Percentiles rank a stretch among this genome's conserved stretches.
These are phyloP conservation scores for Tipula confusa DNA, from an alignment of 2,888 invertebrate genomes.

Conservation along the genomic window DNA sequence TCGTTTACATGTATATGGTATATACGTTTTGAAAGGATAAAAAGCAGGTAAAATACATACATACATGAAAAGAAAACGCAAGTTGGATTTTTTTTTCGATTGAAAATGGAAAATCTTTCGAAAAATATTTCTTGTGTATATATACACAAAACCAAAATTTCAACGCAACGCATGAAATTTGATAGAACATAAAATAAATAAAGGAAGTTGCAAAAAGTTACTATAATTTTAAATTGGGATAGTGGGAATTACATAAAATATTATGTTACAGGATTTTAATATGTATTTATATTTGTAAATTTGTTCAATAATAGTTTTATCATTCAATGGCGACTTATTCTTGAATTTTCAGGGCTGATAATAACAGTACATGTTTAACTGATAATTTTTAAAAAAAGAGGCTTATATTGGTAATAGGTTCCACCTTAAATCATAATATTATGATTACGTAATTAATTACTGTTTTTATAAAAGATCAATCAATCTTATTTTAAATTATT, in stretches of 20 bases:
- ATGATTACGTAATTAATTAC: no score
- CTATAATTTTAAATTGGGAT: neutral
- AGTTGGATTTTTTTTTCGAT: neutral
- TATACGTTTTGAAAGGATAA: neutral
- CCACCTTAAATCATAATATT: no score
- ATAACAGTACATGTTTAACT: no score
- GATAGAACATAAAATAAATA: slow-evolving; percentile 25
- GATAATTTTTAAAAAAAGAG: no score
- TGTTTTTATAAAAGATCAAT: no score
- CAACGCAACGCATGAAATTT: slow-evolving; percentile 25
- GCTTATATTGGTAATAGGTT: no score
- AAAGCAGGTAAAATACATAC: neutral
- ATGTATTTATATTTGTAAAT: neutral
- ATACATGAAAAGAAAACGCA: slow-evolving; percentile 12
- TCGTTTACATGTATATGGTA: neutral
- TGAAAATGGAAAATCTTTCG: slow-evolving; percentile 7
- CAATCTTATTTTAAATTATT: no score
- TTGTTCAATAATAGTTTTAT: slow-evolving; percentile 17
- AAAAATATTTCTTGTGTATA: slow-evolving; percentile 3
- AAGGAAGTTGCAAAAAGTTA: neutral
- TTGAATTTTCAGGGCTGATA: no score
- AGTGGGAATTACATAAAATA: slow-evolving; percentile 12
- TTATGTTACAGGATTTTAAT: neutral
- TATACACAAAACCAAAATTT: slow-evolving; percentile 14
- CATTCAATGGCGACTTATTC: neutral